phyloP scores from a whole-genome alignment of 2,888 invertebrate species.

The Eristalis intricaria region DNA sequence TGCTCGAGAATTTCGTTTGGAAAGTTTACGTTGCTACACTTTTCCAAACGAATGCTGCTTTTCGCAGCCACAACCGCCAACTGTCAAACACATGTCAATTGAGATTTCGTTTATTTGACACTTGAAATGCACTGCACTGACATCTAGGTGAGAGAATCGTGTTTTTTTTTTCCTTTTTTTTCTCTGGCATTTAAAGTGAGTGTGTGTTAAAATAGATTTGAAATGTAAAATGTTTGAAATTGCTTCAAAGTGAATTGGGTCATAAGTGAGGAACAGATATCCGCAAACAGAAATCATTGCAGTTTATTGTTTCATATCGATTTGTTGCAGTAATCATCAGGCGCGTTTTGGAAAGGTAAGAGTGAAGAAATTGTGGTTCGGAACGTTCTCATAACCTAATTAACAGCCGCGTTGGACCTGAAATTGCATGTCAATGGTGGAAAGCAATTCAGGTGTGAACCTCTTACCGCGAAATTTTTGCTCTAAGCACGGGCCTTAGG shows the following conservation, averaged over 20 bases:
- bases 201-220: neutral
- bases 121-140: neutral
- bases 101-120: constrained; percentile 12
- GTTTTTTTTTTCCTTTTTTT: neutral
- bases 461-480: too few species aligned
- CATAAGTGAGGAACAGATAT: neutral
- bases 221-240: neutral
- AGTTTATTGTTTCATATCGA: too few species aligned
- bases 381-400: too few species aligned
- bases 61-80: constrained; percentile 23
- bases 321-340: too few species aligned
- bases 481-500: too few species aligned
- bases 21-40: constrained; percentile 10
- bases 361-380: too few species aligned
- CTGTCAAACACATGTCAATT: constrained; percentile 18
- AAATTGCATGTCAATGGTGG: too few species aligned
- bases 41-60: constrained; percentile 21
- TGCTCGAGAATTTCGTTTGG: neutral
- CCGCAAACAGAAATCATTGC: too few species aligned
- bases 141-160: constrained; percentile 24
- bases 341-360: too few species aligned
- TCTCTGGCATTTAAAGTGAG: neutral
- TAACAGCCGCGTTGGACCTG: too few species aligned
- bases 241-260: neutral
- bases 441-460: too few species aligned